Evolutionary conservation across 2,888 invertebrate species (phyloP), one percentile per base, ranked within the genome.

Genomic region (Helobdella robusta): DNA sequence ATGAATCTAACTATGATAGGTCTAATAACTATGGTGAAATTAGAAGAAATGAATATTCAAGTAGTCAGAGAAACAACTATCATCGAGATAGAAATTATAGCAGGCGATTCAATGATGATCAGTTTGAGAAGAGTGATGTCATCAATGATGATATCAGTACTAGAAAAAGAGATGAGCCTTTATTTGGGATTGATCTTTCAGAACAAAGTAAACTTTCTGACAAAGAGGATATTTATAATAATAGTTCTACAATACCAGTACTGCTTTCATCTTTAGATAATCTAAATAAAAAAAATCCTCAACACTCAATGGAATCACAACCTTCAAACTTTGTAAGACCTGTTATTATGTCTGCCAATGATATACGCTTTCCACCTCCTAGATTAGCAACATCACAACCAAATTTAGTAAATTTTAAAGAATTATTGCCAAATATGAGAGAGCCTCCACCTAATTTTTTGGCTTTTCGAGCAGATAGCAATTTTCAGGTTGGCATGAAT

Each of bases 191-290:
- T n/a, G n/a, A n/a, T n/a, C n/a, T n/a, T n/a, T n/a, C n/a, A n/a
- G n/a, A n/a, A n/a, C n/a, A n/a, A n/a, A n/a, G n/a, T n/a, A n/a
- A n/a, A n/a, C n/a, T n/a, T n/a, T n/a, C n/a, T n/a, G n/a, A n/a
- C n/a, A n/a, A n/a, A n/a, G n/a, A n/a, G n/a, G n/a, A n/a, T n/a
- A n/a, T n/a, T n/a, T n/a, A n/a, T n/a, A n/a, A n/a, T n/a, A 56
- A 56, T 40, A 35, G 28, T 35, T 63, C 63, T 35, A 20, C 63
- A 2, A 63, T 63, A 11, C 63, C 63, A 1, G 63, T 60, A 0
- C 25, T 63, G 40, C 54, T 63, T 25, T 52, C 52, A 1, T 56
- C 56, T 56, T 30, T n/a, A 6, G 32, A 56, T 32, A 25, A 30
- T 25, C 56, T 32, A 6, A 6, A 30, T 30, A 28, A 40, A 40